Evolutionary conservation across 35 echinoderm and acorn worm genomes (phyloP).

Genomic region (Anneissia japonica): DNA sequence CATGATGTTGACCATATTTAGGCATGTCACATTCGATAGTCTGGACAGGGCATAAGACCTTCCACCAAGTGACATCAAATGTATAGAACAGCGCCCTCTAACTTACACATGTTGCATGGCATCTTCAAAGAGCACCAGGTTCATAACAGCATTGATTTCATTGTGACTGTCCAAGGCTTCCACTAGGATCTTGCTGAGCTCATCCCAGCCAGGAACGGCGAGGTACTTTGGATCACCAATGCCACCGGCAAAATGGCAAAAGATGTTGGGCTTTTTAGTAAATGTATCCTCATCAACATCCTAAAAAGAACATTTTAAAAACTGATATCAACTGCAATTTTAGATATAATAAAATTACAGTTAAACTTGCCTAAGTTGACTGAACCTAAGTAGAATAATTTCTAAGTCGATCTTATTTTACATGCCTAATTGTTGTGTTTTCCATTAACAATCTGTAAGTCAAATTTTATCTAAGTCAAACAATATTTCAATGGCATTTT

Average conservation of each 20-base stretch:
- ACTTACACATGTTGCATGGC: slow-evolving; percentile 98
- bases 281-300: slow-evolving; percentile 79
- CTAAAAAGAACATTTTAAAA: slow-evolving; percentile 24
- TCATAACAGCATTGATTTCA: slow-evolving; percentile 99
- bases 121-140: slow-evolving; percentile 96
- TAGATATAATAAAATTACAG: too few relatives aligned
- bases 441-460: too few relatives aligned
- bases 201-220: slow-evolving; percentile 54
- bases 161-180: slow-evolving; percentile 97
- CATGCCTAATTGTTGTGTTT: too few relatives aligned
- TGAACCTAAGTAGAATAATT: too few relatives aligned
- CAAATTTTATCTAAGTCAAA: too few relatives aligned
- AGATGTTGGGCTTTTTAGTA: slow-evolving; percentile 72
- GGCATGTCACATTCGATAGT: too few relatives aligned
- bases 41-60: too few relatives aligned
- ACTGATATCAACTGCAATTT: too few relatives aligned
- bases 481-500: too few relatives aligned
- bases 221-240: slow-evolving; percentile 95
- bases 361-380: too few relatives aligned
- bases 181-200: slow-evolving; percentile 89
- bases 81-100: not conserved
- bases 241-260: slow-evolving; percentile 86
- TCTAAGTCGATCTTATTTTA: too few relatives aligned
- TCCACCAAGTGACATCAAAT: not conserved
- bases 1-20: too few relatives aligned